Evolutionary conservation across 1,140 invertebrate species (phyloP).

Genomic region (Dysdera silvatica): DNA sequence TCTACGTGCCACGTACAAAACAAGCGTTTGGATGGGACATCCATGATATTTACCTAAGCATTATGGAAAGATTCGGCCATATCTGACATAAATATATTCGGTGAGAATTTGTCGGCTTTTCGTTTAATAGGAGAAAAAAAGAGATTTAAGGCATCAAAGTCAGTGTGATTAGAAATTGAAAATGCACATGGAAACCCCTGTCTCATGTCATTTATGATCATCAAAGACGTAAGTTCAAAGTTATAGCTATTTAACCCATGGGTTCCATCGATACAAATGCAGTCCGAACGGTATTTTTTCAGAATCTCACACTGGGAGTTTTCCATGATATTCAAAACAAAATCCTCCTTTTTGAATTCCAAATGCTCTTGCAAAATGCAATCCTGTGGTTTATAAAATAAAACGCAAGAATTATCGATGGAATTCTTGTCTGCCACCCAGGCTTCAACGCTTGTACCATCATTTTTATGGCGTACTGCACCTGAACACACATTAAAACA

Average conservation of each 20-base stretch:
- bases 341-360: neutral
- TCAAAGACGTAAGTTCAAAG: neutral
- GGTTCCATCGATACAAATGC: neutral
- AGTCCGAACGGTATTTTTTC: neutral
- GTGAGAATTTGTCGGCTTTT: neutral
- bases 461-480: neutral
- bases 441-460: neutral
- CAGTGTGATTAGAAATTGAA: neutral
- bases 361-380: neutral
- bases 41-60: neutral
- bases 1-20: conserved; percentile 17
- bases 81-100: conserved; percentile 13
- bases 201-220: neutral
- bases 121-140: neutral
- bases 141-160: neutral
- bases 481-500: neutral
- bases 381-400: neutral
- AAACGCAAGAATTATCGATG: neutral
- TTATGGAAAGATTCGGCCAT: conserved; percentile 15
- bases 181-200: conserved; percentile 5
- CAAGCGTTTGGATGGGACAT: neutral
- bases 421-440: neutral
- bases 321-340: neutral
- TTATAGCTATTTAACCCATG: neutral
- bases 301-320: neutral